Evolutionary conservation across 30 jellyfish, hydroid and myxozoan genomes (phyloP), one percentile per base, ranked within the genome.

Genomic region (Aurelia sp.): DNA sequence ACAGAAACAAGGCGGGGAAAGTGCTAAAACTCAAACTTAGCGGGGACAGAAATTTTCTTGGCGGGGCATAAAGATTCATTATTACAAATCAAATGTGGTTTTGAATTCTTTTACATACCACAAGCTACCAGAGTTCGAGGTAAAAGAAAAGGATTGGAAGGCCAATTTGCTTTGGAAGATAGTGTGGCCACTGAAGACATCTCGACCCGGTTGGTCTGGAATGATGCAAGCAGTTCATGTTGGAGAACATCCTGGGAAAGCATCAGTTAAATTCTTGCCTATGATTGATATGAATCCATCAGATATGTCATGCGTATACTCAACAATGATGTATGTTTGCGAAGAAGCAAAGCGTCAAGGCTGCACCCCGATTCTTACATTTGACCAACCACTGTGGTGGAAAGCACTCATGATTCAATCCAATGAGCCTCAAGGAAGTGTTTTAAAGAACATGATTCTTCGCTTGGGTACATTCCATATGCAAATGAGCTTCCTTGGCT

Each of bases 361-460:
- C 9, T 7, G n/a, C 12, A 35, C 18, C 18, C 90, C 90, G 31
- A 53, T 82, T 40, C 37, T 82, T 22, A 82, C 92, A 16, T 69
- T 82, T 71, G 92, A 82, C 71, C 92, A 82, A 75, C 92, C 92
- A 4, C 79, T 82, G 51, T 70, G 86, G 86, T 21, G 75, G 86
- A 82, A 82, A 53, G 86, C 86, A 5, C 17, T 23, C 19, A 60
- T 13, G 59, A 69, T 82, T 12, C 20, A 9, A 4, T 4, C 19
- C 2, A 52, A 17, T 6, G 76, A 68, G 78, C 66, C 87, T 7
- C 48, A 13, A 23, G 58, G 62, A 6, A 80, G 85, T 67, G 37
- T 18, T 4, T 18, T 79, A 10, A 48, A 52, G 12, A 21, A 48
- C 27, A 52, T 68, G 1, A 44, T 53, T n/a, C 41, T 82, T 27